These are phyloP conservation scores for Thalassophryne amazonica DNA, from an alignment of 2,797 vertebrate species.

Conservation along the genomic window DNA sequence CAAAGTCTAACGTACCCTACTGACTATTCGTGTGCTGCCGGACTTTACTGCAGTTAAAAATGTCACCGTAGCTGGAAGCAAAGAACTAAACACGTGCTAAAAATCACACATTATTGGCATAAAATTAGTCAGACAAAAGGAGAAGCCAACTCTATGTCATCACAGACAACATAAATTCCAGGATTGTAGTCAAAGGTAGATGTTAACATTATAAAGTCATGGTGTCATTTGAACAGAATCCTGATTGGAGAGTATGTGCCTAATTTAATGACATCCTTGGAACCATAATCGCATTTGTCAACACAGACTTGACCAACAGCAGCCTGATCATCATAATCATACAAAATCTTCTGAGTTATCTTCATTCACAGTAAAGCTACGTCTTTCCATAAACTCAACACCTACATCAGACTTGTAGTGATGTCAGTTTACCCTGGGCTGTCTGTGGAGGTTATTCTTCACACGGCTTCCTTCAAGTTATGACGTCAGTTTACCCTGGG, in stretches of 20 bases:
- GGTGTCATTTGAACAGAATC: constrained; percentile 9
- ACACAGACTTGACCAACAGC: constrained; percentile 25
- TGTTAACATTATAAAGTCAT: constrained; percentile 11
- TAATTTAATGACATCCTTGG: constrained; percentile 10
- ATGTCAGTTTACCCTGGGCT: constrained; percentile 7
- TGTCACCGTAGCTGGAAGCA: constrained; percentile 12
- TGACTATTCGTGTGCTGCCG: not conserved
- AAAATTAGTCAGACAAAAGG: constrained; percentile 8
- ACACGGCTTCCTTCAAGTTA: not conserved
- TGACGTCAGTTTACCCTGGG: constrained; percentile 2
- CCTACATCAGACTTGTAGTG: not conserved
- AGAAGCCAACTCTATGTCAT: constrained; percentile 2
- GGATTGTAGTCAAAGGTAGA: constrained; percentile 6
- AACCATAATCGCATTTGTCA: constrained; percentile 18
- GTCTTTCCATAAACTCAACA: constrained; percentile 12
- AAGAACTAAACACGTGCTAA: constrained; percentile 1
- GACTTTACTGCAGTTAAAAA: constrained; percentile 9
- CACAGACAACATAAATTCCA: not conserved
- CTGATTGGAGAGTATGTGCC: not conserved
- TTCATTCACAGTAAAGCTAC: constrained; percentile 56
- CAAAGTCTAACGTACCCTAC: not conserved
- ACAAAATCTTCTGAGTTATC: constrained; percentile 18
- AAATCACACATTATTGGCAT: constrained; percentile 13
- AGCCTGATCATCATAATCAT: constrained; percentile 13
- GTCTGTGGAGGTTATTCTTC: constrained; percentile 13